Percentiles rank a stretch among this genome's conserved stretches.
phyloP scores from a whole-genome alignment of 1,140 invertebrate genomes.

The Sycophila sp. region DNA sequence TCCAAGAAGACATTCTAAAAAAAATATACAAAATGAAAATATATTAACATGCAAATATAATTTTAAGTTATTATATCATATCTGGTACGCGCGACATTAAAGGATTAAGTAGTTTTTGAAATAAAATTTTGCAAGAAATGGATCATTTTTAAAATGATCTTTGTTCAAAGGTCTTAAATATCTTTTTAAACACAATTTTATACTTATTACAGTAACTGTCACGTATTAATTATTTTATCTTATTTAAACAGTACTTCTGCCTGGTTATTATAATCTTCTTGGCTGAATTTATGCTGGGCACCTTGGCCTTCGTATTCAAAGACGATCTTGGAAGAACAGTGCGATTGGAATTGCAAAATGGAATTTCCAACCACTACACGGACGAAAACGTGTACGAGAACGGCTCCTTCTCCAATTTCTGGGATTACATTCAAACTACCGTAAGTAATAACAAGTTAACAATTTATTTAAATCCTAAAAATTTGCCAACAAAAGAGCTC shows the following conservation, averaged over 20 bases:
- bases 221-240: not conserved
- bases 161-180: too few species aligned
- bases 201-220: too few species aligned
- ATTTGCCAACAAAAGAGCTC: not conserved
- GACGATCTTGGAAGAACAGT: constrained; percentile 73
- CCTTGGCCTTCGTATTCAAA: constrained; percentile 81
- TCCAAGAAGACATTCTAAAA: too few species aligned
- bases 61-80: too few species aligned
- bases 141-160: too few species aligned
- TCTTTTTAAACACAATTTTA: too few species aligned
- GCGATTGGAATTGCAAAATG: constrained; percentile 74
- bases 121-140: too few species aligned
- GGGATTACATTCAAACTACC: constrained; percentile 79
- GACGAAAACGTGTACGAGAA: constrained; percentile 69
- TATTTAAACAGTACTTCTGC: constrained; percentile 82
- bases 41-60: too few species aligned
- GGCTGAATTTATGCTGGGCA: constrained; percentile 80
- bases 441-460: constrained; percentile 61
- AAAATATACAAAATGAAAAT: too few species aligned
- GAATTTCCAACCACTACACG: constrained; percentile 78
- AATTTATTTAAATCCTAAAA: not conserved
- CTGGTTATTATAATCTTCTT: constrained; percentile 83
- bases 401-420: constrained; percentile 73
- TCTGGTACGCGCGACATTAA: too few species aligned
- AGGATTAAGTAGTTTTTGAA: too few species aligned